Percentiles rank a stretch among this genome's conserved stretches.
Conservation (phyloP, 2,113 vertebrate genomes). For the Limanda limanda region DNA sequence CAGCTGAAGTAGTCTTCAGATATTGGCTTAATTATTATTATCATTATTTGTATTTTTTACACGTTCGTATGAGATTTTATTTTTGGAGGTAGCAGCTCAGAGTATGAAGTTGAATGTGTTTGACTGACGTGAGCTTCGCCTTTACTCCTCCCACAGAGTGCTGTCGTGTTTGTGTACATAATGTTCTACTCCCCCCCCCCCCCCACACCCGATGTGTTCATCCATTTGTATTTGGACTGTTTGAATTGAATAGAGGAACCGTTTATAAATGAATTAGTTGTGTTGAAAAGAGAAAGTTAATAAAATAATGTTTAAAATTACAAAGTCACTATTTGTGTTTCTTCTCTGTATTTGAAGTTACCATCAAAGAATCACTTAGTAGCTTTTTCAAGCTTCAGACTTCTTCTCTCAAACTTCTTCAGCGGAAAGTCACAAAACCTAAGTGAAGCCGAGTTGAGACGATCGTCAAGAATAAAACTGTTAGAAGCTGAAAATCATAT, state of each 20-base stretch:
- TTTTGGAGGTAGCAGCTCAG: slow-evolving; percentile 66
- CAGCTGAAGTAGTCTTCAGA: slow-evolving; percentile 58
- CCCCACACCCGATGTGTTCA: slow-evolving; percentile 34
- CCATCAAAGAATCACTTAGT: neutral
- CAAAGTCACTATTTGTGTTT: neutral
- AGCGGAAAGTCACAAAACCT: no score
- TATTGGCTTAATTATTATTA: slow-evolving; percentile 56
- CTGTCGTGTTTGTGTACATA: slow-evolving; percentile 47
- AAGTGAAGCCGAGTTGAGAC: no score
- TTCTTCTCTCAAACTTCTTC: no score
- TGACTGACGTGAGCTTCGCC: slow-evolving; percentile 59
- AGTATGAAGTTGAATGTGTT: slow-evolving; percentile 64
- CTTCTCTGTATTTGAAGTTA: neutral
- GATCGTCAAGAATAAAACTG: no score
- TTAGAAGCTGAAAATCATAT: no score
- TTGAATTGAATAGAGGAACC: slow-evolving; percentile 55
- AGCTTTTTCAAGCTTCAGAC: neutral
- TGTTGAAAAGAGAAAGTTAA: slow-evolving; percentile 68
- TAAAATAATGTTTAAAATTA: slow-evolving; percentile 65
- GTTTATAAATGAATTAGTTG: slow-evolving; percentile 69
- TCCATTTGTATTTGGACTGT: slow-evolving; percentile 68
- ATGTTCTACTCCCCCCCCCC: slow-evolving; percentile 17
- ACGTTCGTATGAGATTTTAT: slow-evolving; percentile 35
- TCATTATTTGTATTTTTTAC: slow-evolving; percentile 71
- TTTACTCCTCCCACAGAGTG: slow-evolving; percentile 38